These are phyloP conservation scores for Sphecodes monilicornis DNA, from an alignment of 2,888 invertebrate species.

Conservation along the genomic window DNA sequence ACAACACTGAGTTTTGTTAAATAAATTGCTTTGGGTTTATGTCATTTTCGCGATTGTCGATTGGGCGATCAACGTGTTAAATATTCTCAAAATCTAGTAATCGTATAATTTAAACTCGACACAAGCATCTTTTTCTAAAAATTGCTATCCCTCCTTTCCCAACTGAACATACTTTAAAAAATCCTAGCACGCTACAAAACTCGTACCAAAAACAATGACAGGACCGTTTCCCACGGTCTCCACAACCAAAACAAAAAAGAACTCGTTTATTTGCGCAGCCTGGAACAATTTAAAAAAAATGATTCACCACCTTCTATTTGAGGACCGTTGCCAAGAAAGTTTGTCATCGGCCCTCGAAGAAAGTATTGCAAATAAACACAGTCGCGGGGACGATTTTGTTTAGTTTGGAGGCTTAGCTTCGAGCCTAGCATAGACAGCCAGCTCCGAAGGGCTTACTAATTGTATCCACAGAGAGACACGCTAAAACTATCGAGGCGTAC, in stretches of 20 bases:
- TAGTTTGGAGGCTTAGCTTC: neutral
- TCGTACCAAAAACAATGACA: neutral
- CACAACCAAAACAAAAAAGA: neutral
- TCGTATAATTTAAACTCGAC: too few species aligned
- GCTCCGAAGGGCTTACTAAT: constrained; percentile 49
- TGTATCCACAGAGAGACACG: constrained; percentile 68
- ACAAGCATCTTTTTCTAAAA: neutral
- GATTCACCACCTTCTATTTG: neutral
- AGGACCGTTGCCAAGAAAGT: neutral
- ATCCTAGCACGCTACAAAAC: neutral
- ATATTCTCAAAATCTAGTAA: too few species aligned
- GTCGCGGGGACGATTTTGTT: neutral
- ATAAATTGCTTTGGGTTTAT: too few species aligned
- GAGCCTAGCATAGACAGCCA: neutral
- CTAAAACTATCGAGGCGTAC: constrained; percentile 65
- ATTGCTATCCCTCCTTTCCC: neutral
- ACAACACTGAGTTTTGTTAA: too few species aligned
- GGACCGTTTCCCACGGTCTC: neutral
- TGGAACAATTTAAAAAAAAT: neutral
- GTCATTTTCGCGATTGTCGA: too few species aligned
- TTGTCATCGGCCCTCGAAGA: neutral
- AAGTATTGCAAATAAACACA: neutral
- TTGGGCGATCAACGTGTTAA: too few species aligned
- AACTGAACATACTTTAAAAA: neutral
- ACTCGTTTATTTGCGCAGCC: neutral